Evolutionary conservation across 1,140 invertebrate species (phyloP).

Genomic region (Rhagoletis zephyria): DNA sequence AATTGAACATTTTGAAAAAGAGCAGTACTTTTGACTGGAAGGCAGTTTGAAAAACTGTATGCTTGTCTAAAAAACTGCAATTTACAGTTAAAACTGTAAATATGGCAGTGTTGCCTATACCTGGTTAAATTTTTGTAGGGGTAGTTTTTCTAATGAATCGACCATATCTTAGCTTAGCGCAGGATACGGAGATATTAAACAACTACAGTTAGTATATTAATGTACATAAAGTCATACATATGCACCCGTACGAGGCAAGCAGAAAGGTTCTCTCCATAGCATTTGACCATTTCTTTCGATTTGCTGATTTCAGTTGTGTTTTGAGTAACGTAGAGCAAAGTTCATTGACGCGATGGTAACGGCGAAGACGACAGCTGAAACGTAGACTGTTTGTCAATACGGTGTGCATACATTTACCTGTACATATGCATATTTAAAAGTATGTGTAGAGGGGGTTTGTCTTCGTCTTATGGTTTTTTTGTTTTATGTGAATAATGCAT

Average conservation of each 20-base stretch:
- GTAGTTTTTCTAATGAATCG: neutral
- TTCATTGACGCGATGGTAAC: constrained; percentile 15
- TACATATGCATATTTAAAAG: neutral
- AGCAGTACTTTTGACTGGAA: too few relatives aligned
- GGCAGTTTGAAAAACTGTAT: too few relatives aligned
- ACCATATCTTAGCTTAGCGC: constrained; percentile 11
- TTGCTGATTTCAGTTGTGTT: constrained; percentile 33
- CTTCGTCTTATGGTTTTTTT: neutral
- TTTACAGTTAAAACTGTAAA: too few relatives aligned
- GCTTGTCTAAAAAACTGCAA: too few relatives aligned
- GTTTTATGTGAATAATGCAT: too few relatives aligned
- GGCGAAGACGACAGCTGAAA: constrained; percentile 36
- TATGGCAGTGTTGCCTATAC: too few relatives aligned
- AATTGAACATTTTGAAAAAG: too few relatives aligned
- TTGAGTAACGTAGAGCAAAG: neutral
- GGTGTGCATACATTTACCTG: neutral
- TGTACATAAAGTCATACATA: neutral
- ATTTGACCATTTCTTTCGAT: neutral
- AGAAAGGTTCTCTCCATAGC: neutral
- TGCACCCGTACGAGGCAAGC: neutral
- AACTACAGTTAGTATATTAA: constrained; percentile 7
- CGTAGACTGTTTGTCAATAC: neutral
- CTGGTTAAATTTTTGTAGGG: constrained; percentile 30
- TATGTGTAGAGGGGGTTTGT: neutral
- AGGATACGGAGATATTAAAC: neutral